A percentile compares a stretch with the other conserved stretches of the same genome.
These are phyloP conservation scores for Hartigia nigra DNA, from an alignment of 2,888 invertebrate genomes.

Conservation along the genomic window DNA sequence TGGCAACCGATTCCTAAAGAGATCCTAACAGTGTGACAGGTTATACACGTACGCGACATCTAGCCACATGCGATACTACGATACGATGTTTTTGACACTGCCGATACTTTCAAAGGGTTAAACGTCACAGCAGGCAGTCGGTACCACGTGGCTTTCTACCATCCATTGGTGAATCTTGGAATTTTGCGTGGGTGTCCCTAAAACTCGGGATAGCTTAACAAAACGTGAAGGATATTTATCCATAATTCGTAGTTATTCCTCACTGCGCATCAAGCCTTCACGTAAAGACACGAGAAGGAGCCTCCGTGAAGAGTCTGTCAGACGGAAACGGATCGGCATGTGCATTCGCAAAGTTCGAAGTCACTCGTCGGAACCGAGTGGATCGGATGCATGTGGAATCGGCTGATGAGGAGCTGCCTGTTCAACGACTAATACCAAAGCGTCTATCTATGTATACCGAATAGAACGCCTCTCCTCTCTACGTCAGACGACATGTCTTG, in stretches of 20 bases:
- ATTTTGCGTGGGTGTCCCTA: background rate
- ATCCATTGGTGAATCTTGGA: background rate
- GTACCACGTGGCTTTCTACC: background rate
- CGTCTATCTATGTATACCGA: slow-evolving; percentile 36
- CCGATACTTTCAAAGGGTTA: background rate
- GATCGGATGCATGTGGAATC: background rate
- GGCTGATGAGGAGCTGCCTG: background rate
- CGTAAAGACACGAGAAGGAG: background rate
- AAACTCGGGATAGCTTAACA: background rate
- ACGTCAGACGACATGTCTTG: slow-evolving; percentile 49
- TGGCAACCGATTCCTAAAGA: background rate
- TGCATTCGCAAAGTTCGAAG: background rate
- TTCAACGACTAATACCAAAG: background rate
- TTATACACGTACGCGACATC: background rate
- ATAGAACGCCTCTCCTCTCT: slow-evolving; percentile 44
- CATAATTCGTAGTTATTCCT: background rate
- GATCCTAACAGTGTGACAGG: background rate
- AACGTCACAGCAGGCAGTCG: background rate
- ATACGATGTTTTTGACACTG: background rate
- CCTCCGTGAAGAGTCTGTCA: background rate
- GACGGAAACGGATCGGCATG: background rate
- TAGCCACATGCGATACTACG: background rate
- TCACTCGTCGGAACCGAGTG: background rate
- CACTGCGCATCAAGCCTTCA: background rate
- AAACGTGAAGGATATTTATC: background rate